These are phyloP conservation scores for Helleia helle DNA, from an alignment of 2,888 invertebrate species.

Conservation along the genomic window DNA sequence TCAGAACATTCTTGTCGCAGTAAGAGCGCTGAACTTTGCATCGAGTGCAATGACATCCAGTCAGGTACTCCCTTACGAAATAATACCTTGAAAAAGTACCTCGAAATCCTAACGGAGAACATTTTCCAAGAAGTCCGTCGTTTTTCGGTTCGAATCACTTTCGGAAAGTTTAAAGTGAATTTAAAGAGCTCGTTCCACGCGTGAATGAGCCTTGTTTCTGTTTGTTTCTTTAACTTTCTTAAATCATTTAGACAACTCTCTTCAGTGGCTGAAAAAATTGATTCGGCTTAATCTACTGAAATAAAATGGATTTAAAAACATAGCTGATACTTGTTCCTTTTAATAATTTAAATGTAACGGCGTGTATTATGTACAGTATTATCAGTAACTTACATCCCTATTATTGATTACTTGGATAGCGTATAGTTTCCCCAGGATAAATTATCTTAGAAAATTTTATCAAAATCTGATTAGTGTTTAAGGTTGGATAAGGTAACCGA, in stretches of 20 bases:
- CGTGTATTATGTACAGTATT: too few relatives aligned
- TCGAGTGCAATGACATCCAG: conserved; percentile 4
- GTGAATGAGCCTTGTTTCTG: not conserved
- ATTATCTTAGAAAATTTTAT: too few relatives aligned
- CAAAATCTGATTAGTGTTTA: too few relatives aligned
- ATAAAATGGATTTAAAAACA: too few relatives aligned
- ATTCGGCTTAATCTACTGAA: too few relatives aligned
- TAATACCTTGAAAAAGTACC: not conserved
- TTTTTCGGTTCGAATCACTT: not conserved
- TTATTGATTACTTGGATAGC: too few relatives aligned
- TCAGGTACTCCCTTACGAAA: not conserved
- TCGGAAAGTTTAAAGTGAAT: not conserved
- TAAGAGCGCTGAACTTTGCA: conserved; percentile 1
- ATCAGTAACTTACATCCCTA: too few relatives aligned
- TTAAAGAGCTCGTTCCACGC: conserved; percentile 5
- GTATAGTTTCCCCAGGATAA: too few relatives aligned
- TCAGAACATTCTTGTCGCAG: not conserved
- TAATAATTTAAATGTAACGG: too few relatives aligned
- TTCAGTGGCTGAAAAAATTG: not conserved
- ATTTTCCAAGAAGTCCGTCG: not conserved
- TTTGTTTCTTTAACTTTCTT: conserved; percentile 9
- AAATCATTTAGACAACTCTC: conserved; percentile 6
- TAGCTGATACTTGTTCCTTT: too few relatives aligned
- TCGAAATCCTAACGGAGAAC: not conserved
- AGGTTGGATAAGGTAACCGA: too few relatives aligned